These are phyloP conservation scores for Heliocidaris tuberculata DNA, from an alignment of 35 echinoderm and acorn worm species.

Conservation along the genomic window DNA sequence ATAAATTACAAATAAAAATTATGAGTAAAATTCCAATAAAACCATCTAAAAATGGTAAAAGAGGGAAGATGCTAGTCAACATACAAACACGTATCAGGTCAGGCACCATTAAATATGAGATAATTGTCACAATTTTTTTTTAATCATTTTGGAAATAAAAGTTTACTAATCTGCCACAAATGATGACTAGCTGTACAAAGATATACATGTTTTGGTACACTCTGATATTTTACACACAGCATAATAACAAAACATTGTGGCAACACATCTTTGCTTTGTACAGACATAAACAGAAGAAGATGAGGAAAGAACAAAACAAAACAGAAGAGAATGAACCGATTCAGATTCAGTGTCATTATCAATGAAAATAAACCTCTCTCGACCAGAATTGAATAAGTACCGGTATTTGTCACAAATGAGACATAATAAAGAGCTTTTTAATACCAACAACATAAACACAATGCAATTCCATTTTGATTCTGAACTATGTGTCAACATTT, in stretches of 20 bases:
- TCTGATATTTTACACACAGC: conserved; percentile 55
- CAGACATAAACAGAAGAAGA: not conserved
- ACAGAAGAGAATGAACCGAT: not conserved
- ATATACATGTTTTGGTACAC: conserved; percentile 48
- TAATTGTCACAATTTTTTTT: conserved; percentile 5
- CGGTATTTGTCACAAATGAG: not conserved
- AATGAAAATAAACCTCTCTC: not conserved
- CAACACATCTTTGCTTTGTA: conserved; percentile 42
- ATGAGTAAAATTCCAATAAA: conserved; percentile 27
- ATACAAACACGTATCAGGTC: not conserved
- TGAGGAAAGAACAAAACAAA: not conserved
- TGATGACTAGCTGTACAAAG: conserved; percentile 49
- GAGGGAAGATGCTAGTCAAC: not conserved
- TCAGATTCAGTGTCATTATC: not conserved
- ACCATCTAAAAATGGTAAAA: conserved; percentile 16
- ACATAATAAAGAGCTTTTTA: not conserved
- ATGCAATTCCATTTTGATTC: not conserved
- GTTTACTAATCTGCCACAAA: conserved; percentile 35
- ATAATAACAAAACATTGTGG: conserved; percentile 42
- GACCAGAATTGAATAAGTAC: not conserved
- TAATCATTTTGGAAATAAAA: conserved; percentile 14
- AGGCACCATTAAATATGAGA: conserved; percentile 49
- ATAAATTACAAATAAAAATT: conserved; percentile 30
- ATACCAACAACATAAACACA: not conserved
- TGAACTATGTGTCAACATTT: not conserved